Evolutionary conservation across 1,140 invertebrate species (phyloP), one percentile per base, ranked within the genome.

Genomic region (Drosophila kanapiae): DNA sequence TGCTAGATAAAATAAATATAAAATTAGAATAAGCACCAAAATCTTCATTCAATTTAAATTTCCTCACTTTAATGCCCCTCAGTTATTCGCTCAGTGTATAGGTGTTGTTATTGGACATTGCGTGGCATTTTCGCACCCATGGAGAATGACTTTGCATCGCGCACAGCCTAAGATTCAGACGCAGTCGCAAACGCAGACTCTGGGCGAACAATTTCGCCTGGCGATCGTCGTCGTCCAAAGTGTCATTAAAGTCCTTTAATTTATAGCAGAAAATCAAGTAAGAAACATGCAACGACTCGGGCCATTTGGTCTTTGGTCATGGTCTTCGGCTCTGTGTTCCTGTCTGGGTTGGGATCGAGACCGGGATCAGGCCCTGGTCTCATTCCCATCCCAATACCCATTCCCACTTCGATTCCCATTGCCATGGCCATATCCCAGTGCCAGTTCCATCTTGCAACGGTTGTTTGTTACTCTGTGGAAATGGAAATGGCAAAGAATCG

Each of bases 181-280:
- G 67, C 75, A 86, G 81, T 53, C 80, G 74, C 65, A 74, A 16
- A 62, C 80, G 74, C 63, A 75, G 53, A 54, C 53, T 38, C 53
- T 54, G 42, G 58, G 60, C 82, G 68, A 88, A 90, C 85, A 84
- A 90, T 88, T 54, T 88, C 85, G 78, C 82, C 64, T 76, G 82
- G 85, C 72, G 85, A 84, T 90, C 84, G 79, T 70, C 80, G 78
- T 67, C 85, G 80, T 90, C 81, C 78, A 84, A 88, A 88, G 85
- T 88, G 85, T 88, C 85, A 88, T 88, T 88, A 88, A 88, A 88
- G 85, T 90, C 85, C 85, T 88, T 88, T 88, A 88, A 88, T 88
- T 88, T 88, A 88, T 88, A 90, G 85, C 85, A 90, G 85, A 88
- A 88, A 88, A 88, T 88, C 85, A 88, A 88, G 85, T 76, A 88